Evolutionary conservation across 2,888 invertebrate genomes (phyloP).

Genomic region (Drosophila demipolita): DNA sequence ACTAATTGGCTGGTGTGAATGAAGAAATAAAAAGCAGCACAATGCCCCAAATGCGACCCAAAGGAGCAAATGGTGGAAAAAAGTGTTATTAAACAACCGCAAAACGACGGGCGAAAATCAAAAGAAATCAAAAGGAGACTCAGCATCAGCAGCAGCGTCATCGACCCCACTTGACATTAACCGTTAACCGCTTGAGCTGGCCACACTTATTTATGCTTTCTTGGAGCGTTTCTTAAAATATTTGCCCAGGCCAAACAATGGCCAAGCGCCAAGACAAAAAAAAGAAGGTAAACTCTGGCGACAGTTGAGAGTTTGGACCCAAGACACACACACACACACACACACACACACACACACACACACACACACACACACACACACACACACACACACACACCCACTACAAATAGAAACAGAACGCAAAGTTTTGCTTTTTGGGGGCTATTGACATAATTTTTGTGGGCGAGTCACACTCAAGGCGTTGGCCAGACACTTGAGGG

Average conservation of each 20-base stretch:
- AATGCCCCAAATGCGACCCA: slow-evolving; percentile 29
- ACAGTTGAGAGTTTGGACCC: slow-evolving; percentile 26
- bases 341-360: slow-evolving; percentile 6
- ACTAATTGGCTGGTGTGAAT: slow-evolving; percentile 71
- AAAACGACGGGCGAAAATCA: slow-evolving; percentile 49
- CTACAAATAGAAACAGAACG: slow-evolving; percentile 27
- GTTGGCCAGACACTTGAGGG: slow-evolving; percentile 74
- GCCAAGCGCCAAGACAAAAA: slow-evolving; percentile 35
- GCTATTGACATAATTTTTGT: slow-evolving; percentile 80
- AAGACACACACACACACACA: slow-evolving; percentile 16
- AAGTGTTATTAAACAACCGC: slow-evolving; percentile 64
- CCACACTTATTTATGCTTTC: slow-evolving; percentile 65
- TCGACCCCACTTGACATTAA: slow-evolving; percentile 74
- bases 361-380: slow-evolving; percentile 3
- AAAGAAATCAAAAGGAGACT: slow-evolving; percentile 56
- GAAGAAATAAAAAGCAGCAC: slow-evolving; percentile 34
- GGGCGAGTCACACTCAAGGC: slow-evolving; percentile 75
- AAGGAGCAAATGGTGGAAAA: slow-evolving; percentile 35
- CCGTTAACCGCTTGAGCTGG: slow-evolving; percentile 60
- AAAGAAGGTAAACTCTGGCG: slow-evolving; percentile 42
- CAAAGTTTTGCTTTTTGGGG: slow-evolving; percentile 45
- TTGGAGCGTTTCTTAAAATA: slow-evolving; percentile 73
- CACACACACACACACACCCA: slow-evolving; percentile 10
- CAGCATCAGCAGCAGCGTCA: slow-evolving; percentile 7
- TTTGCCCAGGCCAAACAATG: slow-evolving; percentile 67